These are phyloP conservation scores for Cyrtodaria siliqua DNA, from an alignment of 2,888 invertebrate genomes.

Conservation along the genomic window DNA sequence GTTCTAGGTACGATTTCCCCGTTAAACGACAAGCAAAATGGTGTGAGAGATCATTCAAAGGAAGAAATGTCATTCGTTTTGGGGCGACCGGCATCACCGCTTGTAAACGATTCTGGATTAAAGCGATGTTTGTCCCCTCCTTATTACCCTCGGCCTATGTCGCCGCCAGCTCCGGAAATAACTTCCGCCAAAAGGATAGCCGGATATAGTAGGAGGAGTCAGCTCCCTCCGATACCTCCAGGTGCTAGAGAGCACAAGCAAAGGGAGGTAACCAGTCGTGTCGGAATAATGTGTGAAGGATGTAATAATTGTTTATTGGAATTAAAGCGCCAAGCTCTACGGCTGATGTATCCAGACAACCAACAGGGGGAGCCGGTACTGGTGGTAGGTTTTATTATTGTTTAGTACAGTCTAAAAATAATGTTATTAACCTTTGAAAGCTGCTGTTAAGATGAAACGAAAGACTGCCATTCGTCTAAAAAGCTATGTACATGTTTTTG, in stretches of 20 bases:
- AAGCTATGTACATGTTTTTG: too few relatives aligned
- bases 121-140: slow-evolving; percentile 59
- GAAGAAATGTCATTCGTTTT: slow-evolving; percentile 78
- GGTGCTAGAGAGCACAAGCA: slow-evolving; percentile 40
- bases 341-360: slow-evolving; percentile 74
- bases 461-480: too few relatives aligned
- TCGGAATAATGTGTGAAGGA: slow-evolving; percentile 79
- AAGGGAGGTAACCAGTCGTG: slow-evolving; percentile 53
- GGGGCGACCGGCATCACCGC: slow-evolving; percentile 72
- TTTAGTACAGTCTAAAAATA: too few relatives aligned
- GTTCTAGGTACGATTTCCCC: slow-evolving; percentile 79
- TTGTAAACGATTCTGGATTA: slow-evolving; percentile 21
- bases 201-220: slow-evolving; percentile 34
- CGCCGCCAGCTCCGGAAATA: slow-evolving; percentile 44
- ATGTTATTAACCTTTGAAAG: too few relatives aligned
- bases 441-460: too few relatives aligned
- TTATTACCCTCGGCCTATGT: slow-evolving; percentile 41
- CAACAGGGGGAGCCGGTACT: slow-evolving; percentile 29
- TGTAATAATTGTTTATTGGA: slow-evolving; percentile 80
- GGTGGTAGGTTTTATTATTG: slow-evolving; percentile 58
- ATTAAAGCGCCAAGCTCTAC: slow-evolving; percentile 78
- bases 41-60: slow-evolving; percentile 44
- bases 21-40: slow-evolving; percentile 56
- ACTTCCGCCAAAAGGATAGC: slow-evolving; percentile 45
- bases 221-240: slow-evolving; percentile 44